Base-by-base conservation (phyloP, 2,113 vertebrate genomes). In the Procavia capensis region DNA sequence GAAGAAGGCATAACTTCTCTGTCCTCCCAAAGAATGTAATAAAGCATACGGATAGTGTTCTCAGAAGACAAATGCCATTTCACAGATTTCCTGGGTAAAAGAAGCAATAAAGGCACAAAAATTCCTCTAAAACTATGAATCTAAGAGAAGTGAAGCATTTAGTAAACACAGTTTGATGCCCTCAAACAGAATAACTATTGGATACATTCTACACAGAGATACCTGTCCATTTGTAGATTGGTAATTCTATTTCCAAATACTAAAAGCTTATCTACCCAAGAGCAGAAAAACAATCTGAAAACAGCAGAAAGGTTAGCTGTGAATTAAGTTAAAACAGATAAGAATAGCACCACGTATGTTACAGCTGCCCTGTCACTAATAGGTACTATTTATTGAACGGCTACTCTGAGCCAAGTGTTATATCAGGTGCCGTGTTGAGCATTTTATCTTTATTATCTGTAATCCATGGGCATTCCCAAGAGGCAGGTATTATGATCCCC, bases 81-180 rank as follows among this genome's bases (percentile, higher is more conserved):
- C 43, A 47, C 3, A 95, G 88, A 90, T 31, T 90, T 95, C 57
- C 57, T 79, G 41, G 22, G 31, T 61, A 63, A 43, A 68, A 66
- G 10, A 14, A 72, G 5, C 34, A 81, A 47, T 6, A 61, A 72
- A 90, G 59, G n/a, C 76, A 86, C 7, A 61, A 74, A 79, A 61
- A 45, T 6, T 7, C 2, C 19, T 66, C 41, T 84, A 54, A 94
- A 92, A 72, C 88, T 43, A 72, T 20, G 16, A 88, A 89, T 6
- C 66, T 43, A 25, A 13, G 1, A 89, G 59, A 1, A 70, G 24
- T 80, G 17, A 6, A 7, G 5, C 47, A 88, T 72, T 88, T 88
- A 66, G 45, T 64, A 96, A 88, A 88, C 54, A 13, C 27, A 97
- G 82, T 61, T 85, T 82, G 78, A 85, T 86, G 20, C 2, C 70